These are phyloP conservation scores for Pseudolaguvia tuberculata DNA, from an alignment of 2,113 vertebrate species.

Conservation along the genomic window DNA sequence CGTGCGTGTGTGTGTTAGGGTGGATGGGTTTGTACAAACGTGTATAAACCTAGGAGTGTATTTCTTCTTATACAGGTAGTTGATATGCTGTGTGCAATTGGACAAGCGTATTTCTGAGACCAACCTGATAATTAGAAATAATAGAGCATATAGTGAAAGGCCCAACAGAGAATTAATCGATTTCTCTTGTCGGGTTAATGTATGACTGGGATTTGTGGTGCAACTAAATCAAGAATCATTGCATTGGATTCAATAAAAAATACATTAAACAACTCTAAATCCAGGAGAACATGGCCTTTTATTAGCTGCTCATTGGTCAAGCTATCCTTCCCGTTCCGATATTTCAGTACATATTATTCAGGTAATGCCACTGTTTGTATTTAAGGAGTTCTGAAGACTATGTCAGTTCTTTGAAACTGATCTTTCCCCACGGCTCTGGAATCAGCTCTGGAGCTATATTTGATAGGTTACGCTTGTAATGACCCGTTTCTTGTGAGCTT, in stretches of 20 bases:
- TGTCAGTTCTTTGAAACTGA: conserved; percentile 15
- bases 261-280: conserved; percentile 20
- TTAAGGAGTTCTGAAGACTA: not conserved
- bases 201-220: conserved; percentile 46
- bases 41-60: conserved; percentile 3
- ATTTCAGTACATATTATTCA: not conserved
- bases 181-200: conserved; percentile 49
- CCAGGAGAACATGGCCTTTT: conserved; percentile 17
- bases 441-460: not conserved
- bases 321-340: not conserved
- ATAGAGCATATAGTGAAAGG: conserved; percentile 47
- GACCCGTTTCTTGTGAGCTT: conserved; percentile 5
- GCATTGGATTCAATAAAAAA: conserved; percentile 33
- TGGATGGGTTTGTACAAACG: not conserved
- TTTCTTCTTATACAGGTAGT: conserved; percentile 37
- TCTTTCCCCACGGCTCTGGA: not conserved
- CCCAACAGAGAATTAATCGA: conserved; percentile 51
- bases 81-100: conserved; percentile 44
- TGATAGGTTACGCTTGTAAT: conserved; percentile 21
- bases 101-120: conserved; percentile 48
- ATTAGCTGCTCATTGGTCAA: conserved; percentile 12
- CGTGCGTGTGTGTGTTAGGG: not conserved
- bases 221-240: conserved; percentile 44
- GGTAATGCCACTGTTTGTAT: not conserved
- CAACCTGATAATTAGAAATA: conserved; percentile 53